Percentiles rank a stretch among this genome's conserved stretches.
Conservation (phyloP, 1,140 invertebrate genomes). For the Neotoxoptera formosana region DNA sequence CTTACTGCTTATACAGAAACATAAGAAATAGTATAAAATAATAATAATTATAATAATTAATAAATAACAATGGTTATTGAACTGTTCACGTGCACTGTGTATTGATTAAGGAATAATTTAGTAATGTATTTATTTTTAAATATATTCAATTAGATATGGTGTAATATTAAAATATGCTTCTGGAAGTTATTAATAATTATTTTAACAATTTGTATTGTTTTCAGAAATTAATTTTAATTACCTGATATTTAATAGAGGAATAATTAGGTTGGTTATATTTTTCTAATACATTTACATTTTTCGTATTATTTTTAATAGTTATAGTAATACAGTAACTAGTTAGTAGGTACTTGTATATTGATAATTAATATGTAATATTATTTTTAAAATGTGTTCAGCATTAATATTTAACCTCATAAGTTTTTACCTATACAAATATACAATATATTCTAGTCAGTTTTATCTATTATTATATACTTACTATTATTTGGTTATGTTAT, state of each 20-base stretch:
- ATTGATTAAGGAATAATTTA: background rate
- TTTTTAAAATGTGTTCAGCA: too few species aligned
- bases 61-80: conserved; percentile 8
- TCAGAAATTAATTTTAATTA: background rate
- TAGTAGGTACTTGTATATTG: too few species aligned
- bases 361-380: too few species aligned
- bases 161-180: too few species aligned
- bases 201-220: too few species aligned
- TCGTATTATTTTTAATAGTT: too few species aligned
- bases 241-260: background rate
- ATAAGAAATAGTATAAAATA: background rate
- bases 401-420: too few species aligned
- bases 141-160: background rate
- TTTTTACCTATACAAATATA: too few species aligned
- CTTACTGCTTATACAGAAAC: background rate
- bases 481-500: too few species aligned
- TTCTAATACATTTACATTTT: background rate
- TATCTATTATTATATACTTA: too few species aligned
- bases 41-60: background rate
- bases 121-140: background rate
- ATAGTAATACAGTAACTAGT: too few species aligned
- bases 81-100: background rate
- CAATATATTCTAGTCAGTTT: too few species aligned
- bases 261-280: background rate
- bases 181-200: background rate